Conservation (phyloP, 2,888 invertebrate species). For the Dromius quadrimaculatus region DNA sequence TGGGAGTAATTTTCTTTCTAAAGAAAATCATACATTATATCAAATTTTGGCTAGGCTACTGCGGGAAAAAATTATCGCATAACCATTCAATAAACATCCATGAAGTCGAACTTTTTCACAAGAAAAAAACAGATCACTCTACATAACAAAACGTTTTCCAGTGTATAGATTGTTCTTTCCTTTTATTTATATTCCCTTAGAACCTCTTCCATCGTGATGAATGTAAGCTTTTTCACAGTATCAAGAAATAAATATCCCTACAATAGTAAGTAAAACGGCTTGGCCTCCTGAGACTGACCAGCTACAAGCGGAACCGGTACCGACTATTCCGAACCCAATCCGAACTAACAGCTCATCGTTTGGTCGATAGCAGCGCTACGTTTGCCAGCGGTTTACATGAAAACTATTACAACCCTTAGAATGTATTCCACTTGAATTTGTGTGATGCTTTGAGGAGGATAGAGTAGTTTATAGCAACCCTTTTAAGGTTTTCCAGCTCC, state of each 20-base stretch:
- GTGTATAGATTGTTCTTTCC: neutral
- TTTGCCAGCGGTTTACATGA: neutral
- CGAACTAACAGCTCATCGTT: neutral
- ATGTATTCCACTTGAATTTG: too few relatives aligned
- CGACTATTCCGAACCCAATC: neutral
- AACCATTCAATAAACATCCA: too few relatives aligned
- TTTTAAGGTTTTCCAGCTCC: too few relatives aligned
- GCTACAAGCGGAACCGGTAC: neutral
- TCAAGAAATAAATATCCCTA: constrained; percentile 21
- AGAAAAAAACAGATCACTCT: too few relatives aligned
- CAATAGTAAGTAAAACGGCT: constrained; percentile 6
- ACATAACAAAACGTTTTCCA: too few relatives aligned
- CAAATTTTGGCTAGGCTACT: too few relatives aligned
- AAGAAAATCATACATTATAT: too few relatives aligned
- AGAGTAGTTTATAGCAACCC: too few relatives aligned
- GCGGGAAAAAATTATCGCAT: too few relatives aligned
- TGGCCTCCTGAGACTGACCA: neutral
- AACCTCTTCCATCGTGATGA: constrained; percentile 9
- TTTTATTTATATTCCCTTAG: neutral
- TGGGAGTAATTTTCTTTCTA: too few relatives aligned
- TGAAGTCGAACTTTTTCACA: too few relatives aligned
- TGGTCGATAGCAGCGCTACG: constrained; percentile 6
- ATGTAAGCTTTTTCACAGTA: constrained; percentile 1
- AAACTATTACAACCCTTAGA: neutral
- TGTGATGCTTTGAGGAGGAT: too few relatives aligned